Evolutionary conservation across 2,888 invertebrate genomes (phyloP).

Genomic region (Pristionchus japonicus): DNA sequence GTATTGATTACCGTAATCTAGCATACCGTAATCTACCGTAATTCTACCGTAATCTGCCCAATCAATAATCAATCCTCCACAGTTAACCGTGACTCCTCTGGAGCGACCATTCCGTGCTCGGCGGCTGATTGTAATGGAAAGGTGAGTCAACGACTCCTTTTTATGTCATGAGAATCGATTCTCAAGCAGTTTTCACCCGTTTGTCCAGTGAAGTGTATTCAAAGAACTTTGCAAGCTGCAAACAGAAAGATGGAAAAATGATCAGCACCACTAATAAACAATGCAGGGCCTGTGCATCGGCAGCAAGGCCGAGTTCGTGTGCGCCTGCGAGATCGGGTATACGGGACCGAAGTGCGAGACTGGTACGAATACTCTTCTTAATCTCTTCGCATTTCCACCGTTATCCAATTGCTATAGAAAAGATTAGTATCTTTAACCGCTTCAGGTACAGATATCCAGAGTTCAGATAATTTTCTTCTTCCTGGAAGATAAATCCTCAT

Average conservation of each 20-base stretch:
- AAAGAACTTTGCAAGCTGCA: no score
- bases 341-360: conserved; percentile 41
- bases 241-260: not conserved
- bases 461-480: no score
- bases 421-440: no score
- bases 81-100: conserved; percentile 57
- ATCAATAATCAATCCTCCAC: not conserved
- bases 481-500: not conserved
- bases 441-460: no score
- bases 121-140: conserved; percentile 67
- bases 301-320: conserved; percentile 28
- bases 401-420: no score
- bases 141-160: no score
- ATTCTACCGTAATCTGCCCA: not conserved
- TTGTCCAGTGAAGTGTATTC: no score
- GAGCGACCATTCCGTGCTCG: conserved; percentile 61
- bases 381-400: no score
- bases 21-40: not conserved
- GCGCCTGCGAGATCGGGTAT: conserved; percentile 42
- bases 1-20: conserved; percentile 12
- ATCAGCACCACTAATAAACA: not conserved
- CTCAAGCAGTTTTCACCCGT: no score
- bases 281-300: conserved; percentile 31
- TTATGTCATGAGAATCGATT: no score
- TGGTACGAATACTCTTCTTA: not conserved